Percentiles rank a stretch among this genome's conserved stretches.
Conservation (phyloP, 2,797 vertebrate species). For the Podarcis lilfordi region DNA sequence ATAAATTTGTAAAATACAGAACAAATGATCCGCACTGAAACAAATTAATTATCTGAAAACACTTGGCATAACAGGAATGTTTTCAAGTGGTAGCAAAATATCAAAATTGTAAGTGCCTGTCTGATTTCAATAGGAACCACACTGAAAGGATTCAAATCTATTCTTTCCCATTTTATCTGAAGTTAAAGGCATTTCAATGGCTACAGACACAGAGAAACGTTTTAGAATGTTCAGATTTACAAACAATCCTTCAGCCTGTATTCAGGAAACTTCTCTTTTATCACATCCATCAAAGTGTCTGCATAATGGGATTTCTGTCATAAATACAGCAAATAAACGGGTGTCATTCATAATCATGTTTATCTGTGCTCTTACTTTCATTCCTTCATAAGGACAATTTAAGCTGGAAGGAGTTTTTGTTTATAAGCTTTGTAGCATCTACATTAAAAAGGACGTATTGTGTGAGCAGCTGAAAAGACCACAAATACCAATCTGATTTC, state of each 20-base stretch:
- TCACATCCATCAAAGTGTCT: neutral
- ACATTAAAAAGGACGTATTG: neutral
- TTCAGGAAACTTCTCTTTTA: neutral
- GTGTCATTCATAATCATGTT: constrained; percentile 52
- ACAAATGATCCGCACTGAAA: no score
- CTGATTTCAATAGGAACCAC: no score
- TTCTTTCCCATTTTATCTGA: neutral
- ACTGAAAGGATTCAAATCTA: neutral
- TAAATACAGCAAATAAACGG: constrained; percentile 56
- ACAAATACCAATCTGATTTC: neutral
- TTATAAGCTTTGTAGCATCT: neutral
- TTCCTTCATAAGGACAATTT: constrained; percentile 10
- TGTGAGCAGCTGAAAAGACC: neutral
- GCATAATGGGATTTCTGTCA: neutral
- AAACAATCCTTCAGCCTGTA: neutral
- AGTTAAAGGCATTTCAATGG: neutral
- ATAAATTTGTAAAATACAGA: no score
- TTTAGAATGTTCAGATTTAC: neutral
- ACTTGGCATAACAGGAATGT: no score
- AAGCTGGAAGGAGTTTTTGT: neutral
- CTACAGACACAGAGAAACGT: neutral
- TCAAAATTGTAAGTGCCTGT: no score
- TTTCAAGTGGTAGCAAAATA: no score
- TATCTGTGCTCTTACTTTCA: constrained; percentile 40
- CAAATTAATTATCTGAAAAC: no score